Conservation (phyloP, 2,113 vertebrate species). For the Okapia johnstoni region DNA sequence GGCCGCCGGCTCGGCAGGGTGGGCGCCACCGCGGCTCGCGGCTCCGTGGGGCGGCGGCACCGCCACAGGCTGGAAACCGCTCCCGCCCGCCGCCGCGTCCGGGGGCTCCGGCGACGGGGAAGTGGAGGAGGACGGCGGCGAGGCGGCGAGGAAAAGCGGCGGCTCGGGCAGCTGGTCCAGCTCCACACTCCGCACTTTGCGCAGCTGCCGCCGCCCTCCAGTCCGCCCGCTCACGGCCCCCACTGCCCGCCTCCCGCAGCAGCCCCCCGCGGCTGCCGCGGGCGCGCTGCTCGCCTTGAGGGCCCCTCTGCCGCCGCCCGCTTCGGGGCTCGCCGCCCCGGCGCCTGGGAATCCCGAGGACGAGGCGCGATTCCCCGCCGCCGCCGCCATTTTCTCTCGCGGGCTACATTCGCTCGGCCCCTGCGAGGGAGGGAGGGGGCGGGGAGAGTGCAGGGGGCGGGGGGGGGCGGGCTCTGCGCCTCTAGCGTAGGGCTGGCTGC, state of each 20-base stretch:
- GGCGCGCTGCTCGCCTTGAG: constrained; percentile 51
- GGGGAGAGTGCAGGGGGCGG: constrained; percentile 56
- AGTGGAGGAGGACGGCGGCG: constrained; percentile 53
- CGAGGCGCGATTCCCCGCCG: constrained; percentile 85
- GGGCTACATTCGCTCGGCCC: constrained; percentile 82
- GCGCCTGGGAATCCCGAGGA: constrained; percentile 78
- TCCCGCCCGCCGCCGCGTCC: constrained; percentile 41
- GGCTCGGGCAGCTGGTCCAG: constrained; percentile 82
- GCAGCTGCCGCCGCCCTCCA: constrained; percentile 87
- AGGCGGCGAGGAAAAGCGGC: constrained; percentile 60
- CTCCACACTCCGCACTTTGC: constrained; percentile 90
- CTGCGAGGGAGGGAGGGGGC: constrained; percentile 68
- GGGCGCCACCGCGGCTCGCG: constrained; percentile 43
- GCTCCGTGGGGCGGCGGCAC: constrained; percentile 60
- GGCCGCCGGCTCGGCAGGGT: constrained; percentile 21
- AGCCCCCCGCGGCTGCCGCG: constrained; percentile 50
- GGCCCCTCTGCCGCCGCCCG: constrained; percentile 46
- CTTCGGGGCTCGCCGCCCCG: constrained; percentile 58
- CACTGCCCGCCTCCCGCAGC: constrained; percentile 67
- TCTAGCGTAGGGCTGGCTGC: constrained; percentile 53
- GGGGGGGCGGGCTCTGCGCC: neutral
- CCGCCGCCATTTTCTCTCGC: constrained; percentile 91
- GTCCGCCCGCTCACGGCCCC: constrained; percentile 78
- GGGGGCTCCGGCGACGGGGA: constrained; percentile 65
- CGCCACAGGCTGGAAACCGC: constrained; percentile 1